A percentile compares a stretch with the other conserved stretches of the same genome.
Conservation (phyloP, 1,140 invertebrate species). For the Aphelenchoides fujianensis region DNA sequence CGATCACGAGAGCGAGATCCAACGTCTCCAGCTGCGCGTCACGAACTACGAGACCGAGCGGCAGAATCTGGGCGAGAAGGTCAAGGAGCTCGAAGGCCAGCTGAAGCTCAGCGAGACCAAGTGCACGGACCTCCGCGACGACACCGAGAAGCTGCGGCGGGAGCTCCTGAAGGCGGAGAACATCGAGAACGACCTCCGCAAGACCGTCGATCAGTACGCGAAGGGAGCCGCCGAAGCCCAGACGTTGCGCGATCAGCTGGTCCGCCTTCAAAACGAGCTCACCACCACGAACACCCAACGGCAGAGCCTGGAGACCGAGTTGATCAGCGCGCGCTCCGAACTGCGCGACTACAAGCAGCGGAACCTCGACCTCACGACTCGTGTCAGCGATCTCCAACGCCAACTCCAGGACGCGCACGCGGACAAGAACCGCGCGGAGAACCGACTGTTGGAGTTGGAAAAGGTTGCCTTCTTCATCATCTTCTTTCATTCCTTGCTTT, state of each 20-base stretch:
- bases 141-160: conserved; percentile 48
- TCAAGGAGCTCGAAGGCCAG: conserved; percentile 56
- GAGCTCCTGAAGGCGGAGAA: conserved; percentile 56
- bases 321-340: conserved; percentile 51
- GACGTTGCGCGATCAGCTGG: conserved; percentile 52
- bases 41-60: conserved; percentile 54
- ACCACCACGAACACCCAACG: conserved; percentile 47
- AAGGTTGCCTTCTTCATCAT: conserved; percentile 45
- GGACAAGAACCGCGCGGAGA: conserved; percentile 59
- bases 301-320: conserved; percentile 52
- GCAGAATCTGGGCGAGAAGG: conserved; percentile 50
- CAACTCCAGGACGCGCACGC: conserved; percentile 56
- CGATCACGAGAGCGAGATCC: conserved; percentile 54
- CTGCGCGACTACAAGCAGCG: conserved; percentile 59
- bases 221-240: conserved; percentile 44
- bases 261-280: conserved; percentile 55
- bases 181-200: conserved; percentile 51
- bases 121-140: conserved; percentile 51
- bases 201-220: conserved; percentile 47
- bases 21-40: conserved; percentile 50
- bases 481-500: conserved; percentile 32
- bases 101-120: conserved; percentile 56
- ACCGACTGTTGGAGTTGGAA: conserved; percentile 53
- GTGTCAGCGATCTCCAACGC: conserved; percentile 54
- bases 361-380: conserved; percentile 50